A percentile compares a stretch with the other conserved stretches of the same genome.
Conservation (phyloP, 2,113 vertebrate species). For the Onychostoma macrolepis region DNA sequence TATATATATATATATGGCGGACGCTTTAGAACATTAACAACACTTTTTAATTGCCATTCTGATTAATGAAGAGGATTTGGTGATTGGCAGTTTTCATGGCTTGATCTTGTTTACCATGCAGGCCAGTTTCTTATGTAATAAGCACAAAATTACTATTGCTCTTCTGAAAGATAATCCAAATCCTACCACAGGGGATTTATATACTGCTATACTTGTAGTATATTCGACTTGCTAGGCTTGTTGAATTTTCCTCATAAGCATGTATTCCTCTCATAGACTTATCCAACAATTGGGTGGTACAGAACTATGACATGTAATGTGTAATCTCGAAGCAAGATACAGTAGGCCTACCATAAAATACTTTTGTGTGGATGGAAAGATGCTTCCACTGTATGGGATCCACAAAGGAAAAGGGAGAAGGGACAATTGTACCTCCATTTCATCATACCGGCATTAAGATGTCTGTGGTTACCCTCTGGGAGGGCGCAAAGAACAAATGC, state of each 20-base stretch:
- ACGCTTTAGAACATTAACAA: not conserved
- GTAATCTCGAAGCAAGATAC: not conserved
- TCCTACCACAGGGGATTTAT: not conserved
- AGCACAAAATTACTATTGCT: constrained; percentile 8
- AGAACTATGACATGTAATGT: constrained; percentile 26
- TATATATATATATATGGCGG: no score
- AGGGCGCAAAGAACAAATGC: not conserved
- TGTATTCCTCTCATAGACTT: not conserved
- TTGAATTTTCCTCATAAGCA: not conserved
- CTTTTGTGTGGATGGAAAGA: not conserved
- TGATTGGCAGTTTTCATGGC: not conserved
- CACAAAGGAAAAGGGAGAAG: constrained; percentile 6
- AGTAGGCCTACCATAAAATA: not conserved
- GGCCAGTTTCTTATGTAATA: not conserved
- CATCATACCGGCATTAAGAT: constrained; percentile 26
- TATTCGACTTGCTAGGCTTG: not conserved
- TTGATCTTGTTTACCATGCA: not conserved
- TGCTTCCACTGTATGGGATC: not conserved
- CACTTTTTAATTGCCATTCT: not conserved
- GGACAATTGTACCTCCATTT: constrained; percentile 23
- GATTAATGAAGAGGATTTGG: not conserved
- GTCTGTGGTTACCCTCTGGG: constrained; percentile 22
- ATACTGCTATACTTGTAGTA: constrained; percentile 9
- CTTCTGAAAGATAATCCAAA: constrained; percentile 7
- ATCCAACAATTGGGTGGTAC: not conserved